Percentiles rank a stretch among this genome's conserved stretches.
Evolutionary conservation across 2,888 invertebrate genomes (phyloP).

Genomic region (Hoplodrina ambigua): DNA sequence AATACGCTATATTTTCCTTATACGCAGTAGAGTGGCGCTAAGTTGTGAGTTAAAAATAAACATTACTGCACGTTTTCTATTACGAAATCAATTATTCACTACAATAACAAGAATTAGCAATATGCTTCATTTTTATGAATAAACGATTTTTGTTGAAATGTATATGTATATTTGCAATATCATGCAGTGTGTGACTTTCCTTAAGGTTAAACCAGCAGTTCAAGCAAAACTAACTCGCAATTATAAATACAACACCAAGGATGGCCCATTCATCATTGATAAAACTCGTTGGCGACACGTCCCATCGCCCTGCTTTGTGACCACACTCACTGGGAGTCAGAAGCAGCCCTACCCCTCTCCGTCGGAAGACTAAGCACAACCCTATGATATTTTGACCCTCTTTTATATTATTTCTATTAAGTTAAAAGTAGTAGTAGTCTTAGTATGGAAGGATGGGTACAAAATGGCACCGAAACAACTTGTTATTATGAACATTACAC

Average conservation of each 20-base stretch:
- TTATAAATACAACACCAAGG: constrained; percentile 59
- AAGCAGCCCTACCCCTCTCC: constrained; percentile 23
- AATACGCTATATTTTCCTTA: constrained; percentile 35
- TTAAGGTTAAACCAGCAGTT: constrained; percentile 21
- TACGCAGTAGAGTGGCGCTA: constrained; percentile 29
- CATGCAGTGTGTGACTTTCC: constrained; percentile 21
- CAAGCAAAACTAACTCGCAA: constrained; percentile 46
- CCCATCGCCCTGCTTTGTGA: constrained; percentile 74
- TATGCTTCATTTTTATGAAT: constrained; percentile 29
- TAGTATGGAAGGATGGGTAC: background rate
- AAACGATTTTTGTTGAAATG: constrained; percentile 32
- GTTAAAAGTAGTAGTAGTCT: background rate
- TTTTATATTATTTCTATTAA: background rate
- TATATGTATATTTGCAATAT: constrained; percentile 9
- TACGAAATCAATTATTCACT: constrained; percentile 50
- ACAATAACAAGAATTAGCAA: constrained; percentile 53
- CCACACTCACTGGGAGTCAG: constrained; percentile 30
- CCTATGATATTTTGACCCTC: constrained; percentile 9
- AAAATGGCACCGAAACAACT: background rate
- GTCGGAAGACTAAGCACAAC: constrained; percentile 11
- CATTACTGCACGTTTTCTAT: constrained; percentile 13
- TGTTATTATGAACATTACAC: too few species aligned
- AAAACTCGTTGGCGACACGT: constrained; percentile 82
- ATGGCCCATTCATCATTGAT: constrained; percentile 81
- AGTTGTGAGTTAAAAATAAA: constrained; percentile 43